phyloP scores from a whole-genome alignment of 2,888 invertebrate species.

The Ecliptopera silaceata region DNA sequence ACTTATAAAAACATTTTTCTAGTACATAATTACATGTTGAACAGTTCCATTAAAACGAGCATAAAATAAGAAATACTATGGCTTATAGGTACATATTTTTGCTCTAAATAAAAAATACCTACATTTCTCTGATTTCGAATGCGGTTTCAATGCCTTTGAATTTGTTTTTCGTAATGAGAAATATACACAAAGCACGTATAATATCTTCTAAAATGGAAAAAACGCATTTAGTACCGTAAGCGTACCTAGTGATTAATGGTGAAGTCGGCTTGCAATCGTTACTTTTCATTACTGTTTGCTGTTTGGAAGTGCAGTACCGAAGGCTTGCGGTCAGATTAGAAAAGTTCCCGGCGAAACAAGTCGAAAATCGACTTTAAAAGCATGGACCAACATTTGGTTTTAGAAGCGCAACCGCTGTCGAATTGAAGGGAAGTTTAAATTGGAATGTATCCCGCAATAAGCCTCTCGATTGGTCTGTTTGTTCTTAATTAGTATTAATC shows the following conservation, averaged over 20 bases:
- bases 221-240: constrained; percentile 36
- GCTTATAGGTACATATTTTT: too few species aligned
- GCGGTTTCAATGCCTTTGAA: not conserved
- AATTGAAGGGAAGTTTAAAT: constrained; percentile 81
- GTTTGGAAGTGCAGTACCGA: constrained; percentile 77
- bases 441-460: constrained; percentile 82
- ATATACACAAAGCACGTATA: constrained; percentile 15
- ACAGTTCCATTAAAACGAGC: not conserved
- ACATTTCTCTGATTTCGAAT: not conserved
- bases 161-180: not conserved
- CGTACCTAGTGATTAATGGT: constrained; percentile 74
- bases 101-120: too few species aligned
- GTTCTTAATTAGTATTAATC: constrained; percentile 82
- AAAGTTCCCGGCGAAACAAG: constrained; percentile 75
- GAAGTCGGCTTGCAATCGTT: constrained; percentile 79
- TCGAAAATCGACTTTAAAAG: constrained; percentile 82
- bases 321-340: constrained; percentile 80
- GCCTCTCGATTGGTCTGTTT: constrained; percentile 81
- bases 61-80: too few species aligned
- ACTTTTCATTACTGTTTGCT: constrained; percentile 81
- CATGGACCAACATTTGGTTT: constrained; percentile 79
- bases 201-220: constrained; percentile 17
- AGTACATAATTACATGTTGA: not conserved
- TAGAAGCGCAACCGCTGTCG: constrained; percentile 67
- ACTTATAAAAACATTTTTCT: not conserved